phyloP scores from a whole-genome alignment of 2,888 invertebrate species.

The Cosmorhoe ocellata region DNA sequence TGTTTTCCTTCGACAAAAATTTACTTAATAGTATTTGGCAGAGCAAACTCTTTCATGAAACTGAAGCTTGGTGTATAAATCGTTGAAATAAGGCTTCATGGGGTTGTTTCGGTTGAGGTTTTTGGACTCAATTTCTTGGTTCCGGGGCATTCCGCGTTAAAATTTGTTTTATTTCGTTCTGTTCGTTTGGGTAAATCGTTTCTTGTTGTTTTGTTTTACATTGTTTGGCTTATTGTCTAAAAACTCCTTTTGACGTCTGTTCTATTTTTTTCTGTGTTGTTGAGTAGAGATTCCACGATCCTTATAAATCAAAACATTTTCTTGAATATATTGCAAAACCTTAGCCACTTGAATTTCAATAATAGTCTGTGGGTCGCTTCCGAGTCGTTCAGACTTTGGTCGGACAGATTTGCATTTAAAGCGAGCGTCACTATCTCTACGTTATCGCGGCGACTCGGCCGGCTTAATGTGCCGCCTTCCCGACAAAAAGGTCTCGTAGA shows the following conservation, averaged over 20 bases:
- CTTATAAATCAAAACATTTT: no score
- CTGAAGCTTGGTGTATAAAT: conserved; percentile 19
- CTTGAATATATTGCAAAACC: conserved; percentile 4
- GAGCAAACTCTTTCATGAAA: conserved; percentile 42
- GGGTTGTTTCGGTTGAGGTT: conserved; percentile 16
- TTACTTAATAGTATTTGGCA: conserved; percentile 65
- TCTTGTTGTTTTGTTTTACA: conserved; percentile 2
- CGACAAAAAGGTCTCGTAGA: conserved; percentile 50
- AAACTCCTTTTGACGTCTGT: no score
- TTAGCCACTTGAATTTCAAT: conserved; percentile 24
- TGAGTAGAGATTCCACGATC: no score
- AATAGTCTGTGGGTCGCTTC: conserved; percentile 32
- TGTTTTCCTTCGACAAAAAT: conserved; percentile 54
- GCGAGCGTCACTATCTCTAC: conserved; percentile 47
- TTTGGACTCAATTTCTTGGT: conserved; percentile 17
- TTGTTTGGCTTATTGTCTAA: neutral
- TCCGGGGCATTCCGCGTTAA: conserved; percentile 3
- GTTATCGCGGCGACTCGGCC: conserved; percentile 47
- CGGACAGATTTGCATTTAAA: conserved; percentile 62
- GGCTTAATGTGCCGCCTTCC: conserved; percentile 42
- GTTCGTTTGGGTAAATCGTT: conserved; percentile 3
- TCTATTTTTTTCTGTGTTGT: no score
- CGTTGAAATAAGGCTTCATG: conserved; percentile 21
- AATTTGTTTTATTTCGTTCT: conserved; percentile 12
- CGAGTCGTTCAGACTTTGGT: conserved; percentile 42